Evolutionary conservation across 2,797 vertebrate species (phyloP).

Genomic region (Holocentrus rufus): DNA sequence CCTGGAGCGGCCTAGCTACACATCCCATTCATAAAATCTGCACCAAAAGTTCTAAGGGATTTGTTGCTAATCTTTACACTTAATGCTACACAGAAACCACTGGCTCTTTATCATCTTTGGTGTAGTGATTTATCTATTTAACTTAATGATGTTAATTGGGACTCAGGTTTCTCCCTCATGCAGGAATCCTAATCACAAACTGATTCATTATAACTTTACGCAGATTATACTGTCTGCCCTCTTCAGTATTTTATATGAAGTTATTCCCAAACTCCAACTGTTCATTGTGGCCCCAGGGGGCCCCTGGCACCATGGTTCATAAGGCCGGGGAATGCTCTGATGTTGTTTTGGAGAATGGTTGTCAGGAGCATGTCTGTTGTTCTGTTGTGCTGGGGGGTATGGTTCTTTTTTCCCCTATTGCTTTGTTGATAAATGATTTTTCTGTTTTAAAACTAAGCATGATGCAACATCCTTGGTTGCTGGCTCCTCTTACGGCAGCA

Average conservation of each 20-base stretch:
- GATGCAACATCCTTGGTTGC: neutral
- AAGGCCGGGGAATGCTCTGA: too few relatives aligned
- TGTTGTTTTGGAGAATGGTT: too few relatives aligned
- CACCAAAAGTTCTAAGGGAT: too few relatives aligned
- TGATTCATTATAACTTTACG: neutral
- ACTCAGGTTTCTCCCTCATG: neutral
- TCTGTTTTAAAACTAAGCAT: too few relatives aligned
- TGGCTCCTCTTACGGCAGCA: neutral
- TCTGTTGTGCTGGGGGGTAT: too few relatives aligned
- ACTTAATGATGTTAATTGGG: neutral
- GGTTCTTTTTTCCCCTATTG: too few relatives aligned
- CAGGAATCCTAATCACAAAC: neutral
- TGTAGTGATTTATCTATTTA: neutral
- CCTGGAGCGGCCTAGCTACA: too few relatives aligned
- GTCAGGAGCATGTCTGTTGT: too few relatives aligned
- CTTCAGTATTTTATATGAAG: neutral
- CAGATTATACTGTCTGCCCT: neutral
- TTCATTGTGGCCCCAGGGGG: too few relatives aligned
- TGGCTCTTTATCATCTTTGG: neutral
- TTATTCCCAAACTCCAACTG: neutral
- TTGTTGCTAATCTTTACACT: neutral
- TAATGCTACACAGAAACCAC: neutral
- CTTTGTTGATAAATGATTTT: too few relatives aligned
- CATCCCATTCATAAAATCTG: too few relatives aligned
- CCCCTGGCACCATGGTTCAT: too few relatives aligned